A percentile compares a stretch with the other conserved stretches of the same genome.
Conservation (phyloP, 2,113 vertebrate genomes). For the Microtus pennsylvanicus region DNA sequence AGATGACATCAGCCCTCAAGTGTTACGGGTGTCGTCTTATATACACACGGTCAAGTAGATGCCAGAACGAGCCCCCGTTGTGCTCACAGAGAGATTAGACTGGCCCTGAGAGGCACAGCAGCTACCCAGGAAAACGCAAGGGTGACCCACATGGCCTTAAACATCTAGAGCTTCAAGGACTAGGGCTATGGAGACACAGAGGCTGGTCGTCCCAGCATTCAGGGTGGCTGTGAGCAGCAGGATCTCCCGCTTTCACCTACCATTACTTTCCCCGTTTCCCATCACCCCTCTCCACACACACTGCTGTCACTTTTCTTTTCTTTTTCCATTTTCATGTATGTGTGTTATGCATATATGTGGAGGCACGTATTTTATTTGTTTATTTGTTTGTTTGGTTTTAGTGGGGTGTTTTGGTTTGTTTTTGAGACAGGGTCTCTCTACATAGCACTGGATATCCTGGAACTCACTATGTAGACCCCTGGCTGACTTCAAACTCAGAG, state of each 20-base stretch:
- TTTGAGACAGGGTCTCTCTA: not conserved
- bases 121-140: not conserved
- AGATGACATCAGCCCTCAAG: not conserved
- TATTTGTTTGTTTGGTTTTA: not conserved
- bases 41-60: not conserved
- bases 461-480: not conserved
- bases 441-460: not conserved
- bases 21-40: not conserved
- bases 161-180: not conserved
- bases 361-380: not conserved
- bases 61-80: not conserved
- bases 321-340: not conserved
- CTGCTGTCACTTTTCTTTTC: not conserved
- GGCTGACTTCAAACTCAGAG: not conserved
- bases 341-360: not conserved
- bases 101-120: not conserved
- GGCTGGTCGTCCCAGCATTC: no score
- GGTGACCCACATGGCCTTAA: not conserved
- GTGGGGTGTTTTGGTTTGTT: not conserved
- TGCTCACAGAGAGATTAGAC: not conserved
- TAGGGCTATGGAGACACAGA: no score
- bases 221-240: not conserved
- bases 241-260: not conserved
- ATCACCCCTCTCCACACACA: accelerated
- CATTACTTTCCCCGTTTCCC: not conserved